These are phyloP conservation scores for Galeopsomyia nigrocyanea DNA, from an alignment of 2,888 invertebrate genomes.

Conservation along the genomic window DNA sequence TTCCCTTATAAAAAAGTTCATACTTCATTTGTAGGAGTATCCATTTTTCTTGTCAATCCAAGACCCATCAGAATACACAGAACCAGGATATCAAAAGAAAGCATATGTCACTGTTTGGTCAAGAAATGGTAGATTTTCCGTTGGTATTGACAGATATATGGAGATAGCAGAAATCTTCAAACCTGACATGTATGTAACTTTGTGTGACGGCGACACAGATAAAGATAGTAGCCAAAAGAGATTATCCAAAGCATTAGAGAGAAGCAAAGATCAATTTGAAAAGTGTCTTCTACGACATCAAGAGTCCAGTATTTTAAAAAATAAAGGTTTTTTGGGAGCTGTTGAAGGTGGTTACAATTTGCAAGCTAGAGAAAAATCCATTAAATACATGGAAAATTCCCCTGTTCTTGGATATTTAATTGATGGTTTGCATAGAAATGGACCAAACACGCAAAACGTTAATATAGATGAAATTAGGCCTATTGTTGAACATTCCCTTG, in stretches of 20 bases:
- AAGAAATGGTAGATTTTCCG: constrained; percentile 79
- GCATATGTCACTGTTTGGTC: constrained; percentile 84
- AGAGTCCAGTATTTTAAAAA: constrained; percentile 71
- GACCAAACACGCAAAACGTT: constrained; percentile 73
- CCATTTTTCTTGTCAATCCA: constrained; percentile 74
- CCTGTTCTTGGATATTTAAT: constrained; percentile 81
- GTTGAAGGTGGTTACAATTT: constrained; percentile 82
- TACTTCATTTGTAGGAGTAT: constrained; percentile 64
- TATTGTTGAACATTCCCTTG: constrained; percentile 76
- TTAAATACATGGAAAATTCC: constrained; percentile 74
- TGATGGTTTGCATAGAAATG: constrained; percentile 86
- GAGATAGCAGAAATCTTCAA: constrained; percentile 81
- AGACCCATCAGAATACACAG: constrained; percentile 78
- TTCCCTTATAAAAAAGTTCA: neutral
- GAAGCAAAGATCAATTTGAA: constrained; percentile 78
- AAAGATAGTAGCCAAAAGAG: constrained; percentile 79
- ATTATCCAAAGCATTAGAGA: constrained; percentile 78
- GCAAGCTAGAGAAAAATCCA: constrained; percentile 76
- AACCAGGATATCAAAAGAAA: constrained; percentile 80
- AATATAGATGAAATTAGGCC: constrained; percentile 71
- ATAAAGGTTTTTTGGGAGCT: constrained; percentile 75
- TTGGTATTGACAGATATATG: constrained; percentile 82
- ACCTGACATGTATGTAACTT: constrained; percentile 85
- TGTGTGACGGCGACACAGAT: constrained; percentile 85
- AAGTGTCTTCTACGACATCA: constrained; percentile 78